These are phyloP conservation scores for Sterna hirundo DNA, from an alignment of 2,113 vertebrate species.

Conservation along the genomic window DNA sequence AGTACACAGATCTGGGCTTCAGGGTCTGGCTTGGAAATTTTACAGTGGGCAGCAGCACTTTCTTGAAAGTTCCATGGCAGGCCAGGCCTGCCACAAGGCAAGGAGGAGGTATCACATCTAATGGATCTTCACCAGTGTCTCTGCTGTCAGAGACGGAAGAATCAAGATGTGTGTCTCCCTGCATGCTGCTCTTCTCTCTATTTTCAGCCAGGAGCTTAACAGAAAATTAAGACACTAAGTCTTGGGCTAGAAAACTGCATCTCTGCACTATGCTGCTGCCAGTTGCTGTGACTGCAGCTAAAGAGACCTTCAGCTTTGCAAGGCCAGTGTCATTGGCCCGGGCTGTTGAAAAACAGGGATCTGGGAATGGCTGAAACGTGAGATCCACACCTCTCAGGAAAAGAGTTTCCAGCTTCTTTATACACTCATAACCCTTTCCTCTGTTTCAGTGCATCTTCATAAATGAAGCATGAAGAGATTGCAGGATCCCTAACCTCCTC, in stretches of 20 bases:
- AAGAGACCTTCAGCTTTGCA: neutral
- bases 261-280: neutral
- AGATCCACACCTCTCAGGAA: neutral
- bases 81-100: neutral
- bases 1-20: neutral
- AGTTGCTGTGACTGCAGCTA: neutral
- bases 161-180: neutral
- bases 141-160: neutral
- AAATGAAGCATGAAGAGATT: neutral
- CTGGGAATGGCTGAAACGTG: neutral
- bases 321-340: neutral
- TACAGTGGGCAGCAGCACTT: neutral
- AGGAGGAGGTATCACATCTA: neutral
- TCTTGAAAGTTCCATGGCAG: neutral
- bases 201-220: conserved; percentile 17
- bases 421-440: neutral
- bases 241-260: neutral
- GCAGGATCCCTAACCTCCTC: neutral
- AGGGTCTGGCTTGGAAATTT: neutral
- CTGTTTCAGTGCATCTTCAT: neutral
- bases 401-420: neutral
- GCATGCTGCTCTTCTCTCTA: neutral
- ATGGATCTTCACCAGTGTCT: neutral
- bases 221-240: neutral
- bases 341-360: neutral